Conservation (phyloP, 2,113 vertebrate genomes). For the Butastur rufipennis region DNA sequence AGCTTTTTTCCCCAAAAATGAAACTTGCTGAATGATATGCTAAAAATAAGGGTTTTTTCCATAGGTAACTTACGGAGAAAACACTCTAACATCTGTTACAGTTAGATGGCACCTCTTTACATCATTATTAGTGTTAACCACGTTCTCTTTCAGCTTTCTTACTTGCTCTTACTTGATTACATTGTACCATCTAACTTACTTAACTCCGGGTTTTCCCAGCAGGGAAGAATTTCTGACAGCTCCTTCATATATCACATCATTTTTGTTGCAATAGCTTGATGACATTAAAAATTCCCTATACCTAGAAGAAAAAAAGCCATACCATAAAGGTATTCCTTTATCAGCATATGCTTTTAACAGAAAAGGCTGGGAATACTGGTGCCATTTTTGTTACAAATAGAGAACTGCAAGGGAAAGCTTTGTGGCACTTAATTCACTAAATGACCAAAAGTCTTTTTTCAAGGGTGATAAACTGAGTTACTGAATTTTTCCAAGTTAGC, state of each 20-base stretch:
- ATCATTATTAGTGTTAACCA: not conserved
- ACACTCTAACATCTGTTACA: not conserved
- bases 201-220: not conserved
- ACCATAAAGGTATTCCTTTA: not conserved
- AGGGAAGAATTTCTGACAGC: not conserved
- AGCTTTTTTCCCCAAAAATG: not conserved
- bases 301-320: not conserved
- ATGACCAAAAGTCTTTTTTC: not conserved
- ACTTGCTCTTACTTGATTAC: not conserved
- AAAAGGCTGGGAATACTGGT: not conserved
- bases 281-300: not conserved
- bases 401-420: not conserved
- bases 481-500: not conserved
- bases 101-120: not conserved
- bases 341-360: not conserved
- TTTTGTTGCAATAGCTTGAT: not conserved
- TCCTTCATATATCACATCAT: not conserved
- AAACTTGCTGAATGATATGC: not conserved
- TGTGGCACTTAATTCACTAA: not conserved
- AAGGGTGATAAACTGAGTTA: not conserved
- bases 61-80: not conserved
- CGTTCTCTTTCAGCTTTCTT: not conserved
- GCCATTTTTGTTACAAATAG: not conserved
- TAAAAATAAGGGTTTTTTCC: not conserved
- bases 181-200: not conserved